Percentiles rank a stretch among this genome's conserved stretches.
phyloP scores from a whole-genome alignment of 2,113 vertebrate species.

The Oxygymnocypris stewartii region DNA sequence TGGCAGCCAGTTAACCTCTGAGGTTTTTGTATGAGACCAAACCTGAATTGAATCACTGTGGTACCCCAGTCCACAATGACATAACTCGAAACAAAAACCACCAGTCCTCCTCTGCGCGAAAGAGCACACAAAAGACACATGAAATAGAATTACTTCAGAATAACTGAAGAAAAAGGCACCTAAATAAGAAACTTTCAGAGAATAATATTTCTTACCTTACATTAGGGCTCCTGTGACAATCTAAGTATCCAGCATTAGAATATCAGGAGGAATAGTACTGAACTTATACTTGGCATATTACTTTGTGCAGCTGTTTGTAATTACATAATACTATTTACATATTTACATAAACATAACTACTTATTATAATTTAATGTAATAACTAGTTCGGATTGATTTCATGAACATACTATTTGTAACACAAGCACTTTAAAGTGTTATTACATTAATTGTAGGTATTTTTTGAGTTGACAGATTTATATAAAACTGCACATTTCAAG shows the following conservation, averaged over 20 bases:
- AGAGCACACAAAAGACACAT: neutral
- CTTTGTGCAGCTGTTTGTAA: neutral
- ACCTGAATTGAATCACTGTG: constrained; percentile 34
- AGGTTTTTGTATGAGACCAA: constrained; percentile 38
- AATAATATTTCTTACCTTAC: neutral
- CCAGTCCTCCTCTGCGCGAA: neutral
- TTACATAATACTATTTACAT: neutral
- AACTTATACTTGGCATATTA: neutral
- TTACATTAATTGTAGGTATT: neutral
- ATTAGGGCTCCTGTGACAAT: neutral
- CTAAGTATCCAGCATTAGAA: neutral
- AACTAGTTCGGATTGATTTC: no score
- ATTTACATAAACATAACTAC: no score
- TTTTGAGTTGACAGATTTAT: neutral
- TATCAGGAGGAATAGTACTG: neutral
- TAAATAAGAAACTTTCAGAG: no score
- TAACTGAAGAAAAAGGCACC: neutral
- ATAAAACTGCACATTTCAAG: neutral
- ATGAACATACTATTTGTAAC: neutral
- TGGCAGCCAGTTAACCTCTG: neutral
- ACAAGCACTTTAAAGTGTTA: neutral
- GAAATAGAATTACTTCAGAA: neutral
- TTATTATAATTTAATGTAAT: no score
- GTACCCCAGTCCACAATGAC: constrained; percentile 43
- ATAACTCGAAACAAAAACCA: constrained; percentile 45